Base-by-base conservation (phyloP, 2,113 vertebrate species). In the Corapipo altera region DNA sequence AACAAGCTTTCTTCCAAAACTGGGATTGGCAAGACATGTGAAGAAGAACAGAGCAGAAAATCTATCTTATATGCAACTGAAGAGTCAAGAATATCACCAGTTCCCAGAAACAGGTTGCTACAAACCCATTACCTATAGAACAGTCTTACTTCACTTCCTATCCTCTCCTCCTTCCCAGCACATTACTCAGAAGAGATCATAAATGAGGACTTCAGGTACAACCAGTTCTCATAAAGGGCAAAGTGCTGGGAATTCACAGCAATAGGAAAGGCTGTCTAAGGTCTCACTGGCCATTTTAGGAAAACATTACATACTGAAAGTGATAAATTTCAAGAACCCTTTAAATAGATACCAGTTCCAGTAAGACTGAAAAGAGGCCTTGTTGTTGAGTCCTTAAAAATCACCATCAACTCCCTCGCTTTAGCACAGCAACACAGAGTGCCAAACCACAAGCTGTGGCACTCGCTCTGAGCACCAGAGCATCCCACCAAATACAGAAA, bases 211-310 rank as follows among this genome's bases (percentile, higher is more conserved):
- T 61, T 94, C 58, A 91, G 76, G 79, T 64, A 64, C n/a, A 73
- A 48, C 16, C 33, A 74, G 28, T 91, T 89, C 62, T 81, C 66
- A 84, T 46, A 88, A 57, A 15, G 54, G 32, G 61, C 19, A 46
- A 89, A 96, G 59, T 75, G 78, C 66, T 71, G 39, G 79, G 35
- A 88, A 94, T 78, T 90, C 64, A 54, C 37, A 89, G 69, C 27
- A 87, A 85, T 90, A 94, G 58, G 52, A 88, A 96, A 97, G 74
- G 65, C 80, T 89, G 62, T 35, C 65, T 76, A 77, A 76, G 76
- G 66, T 55, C 44, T 88, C 85, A 41, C 39, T 82, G 49, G 61
- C 8, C 32, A 3, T 73, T 67, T 80, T 16, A 65, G 55, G 51
- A 86, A 88, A 95, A 85, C 0, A 0, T 8, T 66, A 43, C 16